Percentiles rank a stretch among this genome's conserved stretches.
phyloP scores from a whole-genome alignment of 2,113 vertebrate genomes.

The Pyxicephalus adspersus region DNA sequence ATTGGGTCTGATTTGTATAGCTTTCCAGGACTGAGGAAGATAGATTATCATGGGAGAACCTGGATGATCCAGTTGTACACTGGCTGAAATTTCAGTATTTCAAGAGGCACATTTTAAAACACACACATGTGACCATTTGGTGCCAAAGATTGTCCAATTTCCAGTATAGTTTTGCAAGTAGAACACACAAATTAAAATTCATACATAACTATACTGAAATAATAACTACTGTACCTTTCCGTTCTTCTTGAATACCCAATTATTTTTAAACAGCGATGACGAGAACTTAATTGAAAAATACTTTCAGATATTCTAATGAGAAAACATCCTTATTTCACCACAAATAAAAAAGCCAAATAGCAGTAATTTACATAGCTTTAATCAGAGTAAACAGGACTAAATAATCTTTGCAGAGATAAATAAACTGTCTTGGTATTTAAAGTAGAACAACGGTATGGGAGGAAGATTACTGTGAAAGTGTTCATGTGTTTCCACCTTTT shows the following conservation, averaged over 20 bases:
- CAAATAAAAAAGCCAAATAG: slow-evolving; percentile 9
- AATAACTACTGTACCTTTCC: slow-evolving; percentile 3
- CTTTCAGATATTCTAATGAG: slow-evolving; percentile 40
- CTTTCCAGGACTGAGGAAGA: too few species aligned
- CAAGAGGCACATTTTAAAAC: too few species aligned
- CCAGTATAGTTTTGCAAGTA: too few species aligned
- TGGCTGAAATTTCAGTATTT: too few species aligned
- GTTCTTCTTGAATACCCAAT: slow-evolving; percentile 7
- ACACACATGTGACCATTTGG: too few species aligned
- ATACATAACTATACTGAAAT: background rate
- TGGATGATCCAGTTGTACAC: too few species aligned
- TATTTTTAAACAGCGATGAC: slow-evolving; percentile 16
- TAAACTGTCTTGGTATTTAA: slow-evolving; percentile 37
- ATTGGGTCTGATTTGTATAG: too few species aligned
- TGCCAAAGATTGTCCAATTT: too few species aligned
- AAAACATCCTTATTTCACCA: slow-evolving; percentile 26
- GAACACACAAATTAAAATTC: background rate
- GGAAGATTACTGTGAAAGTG: background rate
- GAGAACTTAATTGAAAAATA: slow-evolving; percentile 32
- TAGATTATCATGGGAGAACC: too few species aligned
- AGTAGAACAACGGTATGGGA: background rate
- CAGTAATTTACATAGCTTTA: slow-evolving; percentile 37
- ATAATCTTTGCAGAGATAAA: slow-evolving; percentile 21
- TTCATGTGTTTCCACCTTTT: background rate
- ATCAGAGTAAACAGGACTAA: slow-evolving; percentile 11